These are phyloP conservation scores for Listronotus oregonensis DNA, from an alignment of 1,140 invertebrate genomes.

Conservation along the genomic window DNA sequence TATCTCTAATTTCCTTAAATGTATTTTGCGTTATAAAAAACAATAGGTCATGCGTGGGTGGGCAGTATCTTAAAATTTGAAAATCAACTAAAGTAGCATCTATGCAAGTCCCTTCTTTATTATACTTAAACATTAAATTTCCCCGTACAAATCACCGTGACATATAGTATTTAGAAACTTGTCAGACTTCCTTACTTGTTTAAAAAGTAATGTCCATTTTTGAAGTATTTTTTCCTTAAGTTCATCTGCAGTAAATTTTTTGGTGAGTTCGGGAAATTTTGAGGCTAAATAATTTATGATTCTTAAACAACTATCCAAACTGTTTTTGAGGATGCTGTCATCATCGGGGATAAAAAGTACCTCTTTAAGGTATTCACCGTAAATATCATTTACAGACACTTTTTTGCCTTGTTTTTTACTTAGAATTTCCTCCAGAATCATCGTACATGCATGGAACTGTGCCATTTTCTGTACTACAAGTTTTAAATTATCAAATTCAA, in stretches of 20 bases:
- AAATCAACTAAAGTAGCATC: constrained; percentile 60
- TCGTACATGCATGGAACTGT: constrained; percentile 39
- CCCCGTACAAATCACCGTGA: constrained; percentile 57
- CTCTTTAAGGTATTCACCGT: constrained; percentile 48
- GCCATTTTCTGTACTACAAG: constrained; percentile 27
- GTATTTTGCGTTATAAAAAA: constrained; percentile 55
- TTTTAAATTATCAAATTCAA: constrained; percentile 21
- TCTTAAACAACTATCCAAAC: neutral
- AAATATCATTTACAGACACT: constrained; percentile 21
- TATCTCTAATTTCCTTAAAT: constrained; percentile 48
- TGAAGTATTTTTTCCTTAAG: neutral
- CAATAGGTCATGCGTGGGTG: constrained; percentile 59
- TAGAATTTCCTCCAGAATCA: constrained; percentile 43
- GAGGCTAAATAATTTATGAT: neutral
- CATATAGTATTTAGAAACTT: constrained; percentile 51
- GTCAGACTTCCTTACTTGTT: constrained; percentile 20
- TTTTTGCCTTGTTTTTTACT: constrained; percentile 18
- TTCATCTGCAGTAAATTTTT: neutral
- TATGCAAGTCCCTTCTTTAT: constrained; percentile 53
- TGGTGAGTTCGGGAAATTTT: neutral
- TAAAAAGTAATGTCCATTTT: neutral
- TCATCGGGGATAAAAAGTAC: neutral
- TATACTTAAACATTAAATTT: constrained; percentile 58
- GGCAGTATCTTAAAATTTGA: constrained; percentile 60
- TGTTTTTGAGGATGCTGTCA: neutral